Conservation (phyloP, 2,888 invertebrate genomes). For the Oxyscelio sp. region DNA sequence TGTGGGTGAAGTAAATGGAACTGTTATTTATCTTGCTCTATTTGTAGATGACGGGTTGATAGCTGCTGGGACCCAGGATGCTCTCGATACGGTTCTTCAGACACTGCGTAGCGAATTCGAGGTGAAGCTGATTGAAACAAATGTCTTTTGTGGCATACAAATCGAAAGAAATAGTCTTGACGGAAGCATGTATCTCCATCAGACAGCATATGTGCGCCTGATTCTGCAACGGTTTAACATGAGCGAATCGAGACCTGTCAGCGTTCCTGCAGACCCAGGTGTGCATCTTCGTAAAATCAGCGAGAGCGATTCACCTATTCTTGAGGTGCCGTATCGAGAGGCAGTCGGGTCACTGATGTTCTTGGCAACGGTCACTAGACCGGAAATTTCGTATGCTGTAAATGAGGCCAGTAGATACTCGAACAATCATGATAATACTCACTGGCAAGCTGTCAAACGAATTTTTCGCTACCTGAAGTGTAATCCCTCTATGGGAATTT, state of each 20-base stretch:
- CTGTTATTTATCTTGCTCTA: constrained; percentile 21
- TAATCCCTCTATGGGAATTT: constrained; percentile 28
- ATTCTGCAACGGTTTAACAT: constrained; percentile 59
- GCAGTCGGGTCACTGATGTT: constrained; percentile 47
- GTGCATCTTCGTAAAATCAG: neutral
- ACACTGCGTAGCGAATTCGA: constrained; percentile 46
- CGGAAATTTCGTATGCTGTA: constrained; percentile 47
- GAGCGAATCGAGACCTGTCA: constrained; percentile 50
- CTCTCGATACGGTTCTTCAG: constrained; percentile 27
- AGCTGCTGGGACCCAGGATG: neutral
- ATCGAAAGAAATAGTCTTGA: constrained; percentile 39
- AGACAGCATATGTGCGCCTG: constrained; percentile 47
- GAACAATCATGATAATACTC: constrained; percentile 19
- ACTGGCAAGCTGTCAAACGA: constrained; percentile 57
- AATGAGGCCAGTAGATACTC: constrained; percentile 23
- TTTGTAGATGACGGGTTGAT: constrained; percentile 45
- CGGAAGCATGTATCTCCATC: constrained; percentile 54
- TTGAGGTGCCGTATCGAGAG: constrained; percentile 8
- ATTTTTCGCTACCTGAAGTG: constrained; percentile 46
- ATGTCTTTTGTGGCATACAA: constrained; percentile 62
- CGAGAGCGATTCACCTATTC: neutral
- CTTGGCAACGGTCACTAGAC: constrained; percentile 24
- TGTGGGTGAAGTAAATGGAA: constrained; percentile 1
- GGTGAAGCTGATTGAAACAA: constrained; percentile 26
- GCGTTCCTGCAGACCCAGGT: constrained; percentile 2